Percentiles rank a stretch among this genome's conserved stretches.
These are phyloP conservation scores for Chrysopilus asiliformis DNA, from an alignment of 2,888 invertebrate genomes.

Conservation along the genomic window DNA sequence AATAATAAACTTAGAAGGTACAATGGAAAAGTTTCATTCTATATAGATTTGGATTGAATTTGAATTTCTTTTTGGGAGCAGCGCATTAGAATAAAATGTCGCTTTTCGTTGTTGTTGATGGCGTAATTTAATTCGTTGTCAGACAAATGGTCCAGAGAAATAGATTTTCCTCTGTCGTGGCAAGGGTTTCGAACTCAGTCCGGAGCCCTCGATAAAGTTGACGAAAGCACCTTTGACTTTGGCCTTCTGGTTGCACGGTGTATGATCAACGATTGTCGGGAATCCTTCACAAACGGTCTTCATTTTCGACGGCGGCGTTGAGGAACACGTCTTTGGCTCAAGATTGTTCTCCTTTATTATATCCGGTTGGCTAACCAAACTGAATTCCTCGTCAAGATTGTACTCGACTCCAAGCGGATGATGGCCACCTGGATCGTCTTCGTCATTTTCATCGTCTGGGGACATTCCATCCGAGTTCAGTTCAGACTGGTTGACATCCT, in stretches of 20 bases:
- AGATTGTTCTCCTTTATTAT: slow-evolving; percentile 18
- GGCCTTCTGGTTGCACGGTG: slow-evolving; percentile 15
- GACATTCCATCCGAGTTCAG: neutral
- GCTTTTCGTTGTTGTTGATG: no score
- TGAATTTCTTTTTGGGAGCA: no score
- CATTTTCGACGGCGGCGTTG: slow-evolving; percentile 7
- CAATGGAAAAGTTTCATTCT: no score
- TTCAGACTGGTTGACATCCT: slow-evolving; percentile 15
- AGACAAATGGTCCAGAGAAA: slow-evolving; percentile 34
- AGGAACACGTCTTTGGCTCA: slow-evolving; percentile 8
- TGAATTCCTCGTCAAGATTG: slow-evolving; percentile 33
- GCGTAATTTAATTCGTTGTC: slow-evolving; percentile 2
- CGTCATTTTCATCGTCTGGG: slow-evolving; percentile 4
- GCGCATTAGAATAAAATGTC: no score
- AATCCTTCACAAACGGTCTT: slow-evolving; percentile 15
- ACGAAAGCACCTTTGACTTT: slow-evolving; percentile 25
- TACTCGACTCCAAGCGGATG: slow-evolving; percentile 24
- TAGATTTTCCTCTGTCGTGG: slow-evolving; percentile 33
- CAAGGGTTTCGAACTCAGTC: slow-evolving; percentile 30
- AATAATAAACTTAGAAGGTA: no score
- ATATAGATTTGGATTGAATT: no score
- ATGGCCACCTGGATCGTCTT: slow-evolving; percentile 13
- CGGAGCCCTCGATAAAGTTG: slow-evolving; percentile 31
- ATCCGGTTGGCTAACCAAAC: slow-evolving; percentile 20
- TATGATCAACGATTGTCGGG: slow-evolving; percentile 13